Conservation (phyloP, 1,140 invertebrate species). For the Formica selysi region DNA sequence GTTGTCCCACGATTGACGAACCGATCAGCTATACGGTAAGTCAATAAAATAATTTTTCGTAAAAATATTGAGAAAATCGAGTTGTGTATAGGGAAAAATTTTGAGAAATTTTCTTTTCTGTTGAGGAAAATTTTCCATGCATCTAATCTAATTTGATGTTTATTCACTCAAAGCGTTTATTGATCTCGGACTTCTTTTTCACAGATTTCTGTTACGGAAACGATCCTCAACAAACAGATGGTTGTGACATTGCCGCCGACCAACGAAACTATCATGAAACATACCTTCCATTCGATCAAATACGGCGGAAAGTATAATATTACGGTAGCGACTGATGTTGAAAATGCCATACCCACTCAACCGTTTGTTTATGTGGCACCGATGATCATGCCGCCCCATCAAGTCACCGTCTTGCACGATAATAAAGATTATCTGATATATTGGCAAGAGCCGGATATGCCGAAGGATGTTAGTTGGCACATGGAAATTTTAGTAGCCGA, state of each 20-base stretch:
- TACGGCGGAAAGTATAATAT: constrained; percentile 89
- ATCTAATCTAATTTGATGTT: constrained; percentile 1
- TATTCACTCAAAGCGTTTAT: not conserved
- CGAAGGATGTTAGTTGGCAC: constrained; percentile 84
- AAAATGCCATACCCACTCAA: constrained; percentile 83
- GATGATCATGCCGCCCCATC: constrained; percentile 88
- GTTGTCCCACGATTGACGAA: constrained; percentile 86
- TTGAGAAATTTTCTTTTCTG: not conserved
- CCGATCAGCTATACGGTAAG: constrained; percentile 88
- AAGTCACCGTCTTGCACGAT: constrained; percentile 87
- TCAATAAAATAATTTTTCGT: constrained; percentile 34
- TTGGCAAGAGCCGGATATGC: constrained; percentile 87
- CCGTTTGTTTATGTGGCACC: constrained; percentile 87
- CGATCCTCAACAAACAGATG: constrained; percentile 84
- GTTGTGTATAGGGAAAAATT: not conserved
- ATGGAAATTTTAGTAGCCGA: constrained; percentile 90
- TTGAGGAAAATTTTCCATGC: not conserved
- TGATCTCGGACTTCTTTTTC: constrained; percentile 66
- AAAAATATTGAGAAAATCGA: not conserved
- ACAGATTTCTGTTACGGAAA: constrained; percentile 87
- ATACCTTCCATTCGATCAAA: constrained; percentile 87
- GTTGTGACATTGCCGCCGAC: constrained; percentile 84
- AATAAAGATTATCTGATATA: constrained; percentile 87
- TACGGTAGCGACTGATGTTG: constrained; percentile 87
- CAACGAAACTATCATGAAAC: constrained; percentile 84